Conservation (phyloP, 1,140 invertebrate species). For the Drosophila leontia region DNA sequence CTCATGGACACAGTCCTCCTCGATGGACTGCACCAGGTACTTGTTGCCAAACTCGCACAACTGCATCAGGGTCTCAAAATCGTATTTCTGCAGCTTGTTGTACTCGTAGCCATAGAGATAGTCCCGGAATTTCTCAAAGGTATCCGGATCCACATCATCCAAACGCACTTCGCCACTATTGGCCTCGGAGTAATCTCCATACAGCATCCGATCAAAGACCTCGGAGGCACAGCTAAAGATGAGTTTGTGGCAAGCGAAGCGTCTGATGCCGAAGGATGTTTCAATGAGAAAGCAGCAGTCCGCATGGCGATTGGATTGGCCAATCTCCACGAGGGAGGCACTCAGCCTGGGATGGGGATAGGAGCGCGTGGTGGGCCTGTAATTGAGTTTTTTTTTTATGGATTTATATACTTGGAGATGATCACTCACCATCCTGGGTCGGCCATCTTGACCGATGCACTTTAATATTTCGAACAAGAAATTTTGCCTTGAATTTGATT, state of each 20-base stretch:
- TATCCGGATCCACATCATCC: constrained; percentile 2
- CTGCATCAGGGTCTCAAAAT: constrained; percentile 1
- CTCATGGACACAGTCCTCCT: constrained; percentile 21
- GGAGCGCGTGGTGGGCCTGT: neutral
- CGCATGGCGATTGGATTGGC: constrained; percentile 16
- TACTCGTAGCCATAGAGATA: constrained; percentile 24
- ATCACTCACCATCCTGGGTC: constrained; percentile 6
- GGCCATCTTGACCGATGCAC: constrained; percentile 14
- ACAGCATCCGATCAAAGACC: constrained; percentile 27
- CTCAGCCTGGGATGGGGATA: neutral
- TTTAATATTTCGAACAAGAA: constrained; percentile 15
- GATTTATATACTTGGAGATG: too few species aligned
- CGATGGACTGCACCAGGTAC: constrained; percentile 15
- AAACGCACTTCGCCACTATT: constrained; percentile 3
- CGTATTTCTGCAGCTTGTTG: constrained; percentile 13
- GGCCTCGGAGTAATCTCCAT: constrained; percentile 16
- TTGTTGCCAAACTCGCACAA: constrained; percentile 31
- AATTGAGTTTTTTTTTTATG: neutral
- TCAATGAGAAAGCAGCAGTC: constrained; percentile 28
- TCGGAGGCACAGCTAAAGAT: constrained; percentile 32
- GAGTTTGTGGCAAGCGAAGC: constrained; percentile 21
- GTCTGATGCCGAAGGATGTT: neutral
- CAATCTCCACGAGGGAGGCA: constrained; percentile 6
- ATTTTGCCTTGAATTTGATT: constrained; percentile 12
- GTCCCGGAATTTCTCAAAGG: constrained; percentile 29